These are phyloP conservation scores for Agrypnus murinus DNA, from an alignment of 2,888 invertebrate species.

Conservation along the genomic window DNA sequence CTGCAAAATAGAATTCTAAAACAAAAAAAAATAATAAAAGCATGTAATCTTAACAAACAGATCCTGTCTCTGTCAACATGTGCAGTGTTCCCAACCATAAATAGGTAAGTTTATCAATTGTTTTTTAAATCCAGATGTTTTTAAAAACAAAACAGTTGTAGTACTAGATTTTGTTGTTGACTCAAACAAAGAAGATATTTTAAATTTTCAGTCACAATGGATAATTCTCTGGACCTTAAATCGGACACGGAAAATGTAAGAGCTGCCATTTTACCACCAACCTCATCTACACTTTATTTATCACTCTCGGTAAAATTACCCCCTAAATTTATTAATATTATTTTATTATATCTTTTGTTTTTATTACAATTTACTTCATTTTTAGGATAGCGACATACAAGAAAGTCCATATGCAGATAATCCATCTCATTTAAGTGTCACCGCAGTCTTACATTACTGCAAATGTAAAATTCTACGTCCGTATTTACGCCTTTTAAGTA, in stretches of 20 bases:
- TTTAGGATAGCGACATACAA: conserved; percentile 81
- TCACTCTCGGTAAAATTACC: conserved; percentile 33
- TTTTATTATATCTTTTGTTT: background rate
- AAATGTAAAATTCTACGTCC: conserved; percentile 87
- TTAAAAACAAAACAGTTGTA: conserved; percentile 11
- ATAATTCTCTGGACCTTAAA: conserved; percentile 34
- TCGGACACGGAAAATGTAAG: conserved; percentile 39
- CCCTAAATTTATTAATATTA: conserved; percentile 9
- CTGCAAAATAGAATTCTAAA: conserved; percentile 15
- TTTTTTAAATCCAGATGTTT: conserved; percentile 3
- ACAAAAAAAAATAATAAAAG: conserved; percentile 16
- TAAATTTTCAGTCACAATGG: conserved; percentile 36
- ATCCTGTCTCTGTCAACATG: conserved; percentile 32
- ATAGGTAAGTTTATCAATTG: conserved; percentile 36
- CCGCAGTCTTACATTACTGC: conserved; percentile 86
- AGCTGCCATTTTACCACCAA: conserved; percentile 26
- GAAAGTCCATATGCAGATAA: conserved; percentile 75
- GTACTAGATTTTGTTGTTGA: background rate
- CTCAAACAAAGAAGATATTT: background rate
- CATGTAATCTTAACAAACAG: conserved; percentile 34
- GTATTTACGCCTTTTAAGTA: conserved; percentile 82
- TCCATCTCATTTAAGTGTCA: conserved; percentile 79
- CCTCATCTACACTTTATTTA: conserved; percentile 41
- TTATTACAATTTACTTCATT: conserved; percentile 27
- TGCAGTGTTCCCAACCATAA: conserved; percentile 32